Evolutionary conservation across 2,797 vertebrate genomes (phyloP).

Genomic region (Leucoraja ocellata): DNA sequence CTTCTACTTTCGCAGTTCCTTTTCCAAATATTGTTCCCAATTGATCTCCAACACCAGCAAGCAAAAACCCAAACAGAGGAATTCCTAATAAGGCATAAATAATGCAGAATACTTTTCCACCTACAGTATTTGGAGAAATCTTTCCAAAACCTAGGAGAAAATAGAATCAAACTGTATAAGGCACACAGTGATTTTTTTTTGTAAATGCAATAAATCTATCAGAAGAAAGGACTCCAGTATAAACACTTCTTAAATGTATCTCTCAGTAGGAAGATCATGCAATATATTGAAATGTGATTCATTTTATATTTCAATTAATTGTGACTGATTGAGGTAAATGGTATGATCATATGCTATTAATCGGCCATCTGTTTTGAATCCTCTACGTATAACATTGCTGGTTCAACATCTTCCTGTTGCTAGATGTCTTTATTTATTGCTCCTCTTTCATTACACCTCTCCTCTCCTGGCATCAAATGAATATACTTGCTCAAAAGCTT

Average conservation of each 20-base stretch:
- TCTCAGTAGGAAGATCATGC: background rate
- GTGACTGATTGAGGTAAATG: background rate
- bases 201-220: background rate
- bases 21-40: conserved; percentile 96
- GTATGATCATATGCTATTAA: too few relatives aligned
- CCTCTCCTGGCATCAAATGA: background rate
- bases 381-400: background rate
- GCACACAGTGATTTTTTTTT: background rate
- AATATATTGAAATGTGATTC: too few relatives aligned
- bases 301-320: background rate
- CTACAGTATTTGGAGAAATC: conserved; percentile 89
- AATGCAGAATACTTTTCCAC: conserved; percentile 94
- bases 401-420: background rate
- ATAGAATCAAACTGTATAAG: conserved; percentile 30
- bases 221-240: background rate
- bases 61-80: conserved; percentile 88
- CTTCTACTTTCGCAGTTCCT: conserved; percentile 90
- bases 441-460: background rate
- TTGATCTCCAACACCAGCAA: conserved; percentile 95
- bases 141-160: conserved; percentile 84
- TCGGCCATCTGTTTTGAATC: too few relatives aligned
- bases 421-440: background rate
- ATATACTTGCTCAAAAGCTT: background rate
- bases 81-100: conserved; percentile 95
- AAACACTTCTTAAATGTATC: background rate